Percentiles rank a stretch among this genome's conserved stretches.
Evolutionary conservation across 1,140 invertebrate species (phyloP).

Genomic region (Paracyclopina nana): DNA sequence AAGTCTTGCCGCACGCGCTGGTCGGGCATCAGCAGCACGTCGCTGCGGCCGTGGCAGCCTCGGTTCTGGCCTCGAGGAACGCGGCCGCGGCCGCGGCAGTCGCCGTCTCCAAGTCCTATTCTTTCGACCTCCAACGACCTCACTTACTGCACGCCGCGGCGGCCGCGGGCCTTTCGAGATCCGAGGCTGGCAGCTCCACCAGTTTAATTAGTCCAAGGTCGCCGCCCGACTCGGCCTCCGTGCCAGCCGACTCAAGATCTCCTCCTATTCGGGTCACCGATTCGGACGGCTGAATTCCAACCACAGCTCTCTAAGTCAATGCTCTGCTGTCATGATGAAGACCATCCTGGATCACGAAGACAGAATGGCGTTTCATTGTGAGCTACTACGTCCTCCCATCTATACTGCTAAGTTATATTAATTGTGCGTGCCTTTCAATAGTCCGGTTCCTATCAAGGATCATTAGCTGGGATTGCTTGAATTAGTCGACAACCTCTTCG

Average conservation of each 20-base stretch:
- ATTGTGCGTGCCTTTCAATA: too few relatives aligned
- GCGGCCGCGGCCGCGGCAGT: neutral
- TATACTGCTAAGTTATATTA: too few relatives aligned
- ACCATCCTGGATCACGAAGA: too few relatives aligned
- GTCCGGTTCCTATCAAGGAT: too few relatives aligned
- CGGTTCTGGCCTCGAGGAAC: neutral
- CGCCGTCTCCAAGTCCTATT: neutral
- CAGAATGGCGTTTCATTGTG: too few relatives aligned
- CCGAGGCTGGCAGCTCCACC: neutral
- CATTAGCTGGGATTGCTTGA: too few relatives aligned
- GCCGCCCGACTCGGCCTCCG: neutral
- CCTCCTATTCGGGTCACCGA: constrained; percentile 8
- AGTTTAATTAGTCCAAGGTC: too few relatives aligned
- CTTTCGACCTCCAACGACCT: neutral
- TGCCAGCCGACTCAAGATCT: neutral
- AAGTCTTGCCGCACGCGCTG: constrained; percentile 1
- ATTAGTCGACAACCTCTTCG: too few relatives aligned
- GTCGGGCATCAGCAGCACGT: neutral
- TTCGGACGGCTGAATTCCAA: constrained; percentile 3
- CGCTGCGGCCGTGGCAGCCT: constrained; percentile 4
- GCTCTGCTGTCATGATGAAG: too few relatives aligned
- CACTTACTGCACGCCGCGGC: neutral
- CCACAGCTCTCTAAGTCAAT: neutral
- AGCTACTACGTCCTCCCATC: too few relatives aligned
- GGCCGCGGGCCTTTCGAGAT: neutral